phyloP scores from a whole-genome alignment of 2,888 invertebrate species.

The Stenotaenia linearis region DNA sequence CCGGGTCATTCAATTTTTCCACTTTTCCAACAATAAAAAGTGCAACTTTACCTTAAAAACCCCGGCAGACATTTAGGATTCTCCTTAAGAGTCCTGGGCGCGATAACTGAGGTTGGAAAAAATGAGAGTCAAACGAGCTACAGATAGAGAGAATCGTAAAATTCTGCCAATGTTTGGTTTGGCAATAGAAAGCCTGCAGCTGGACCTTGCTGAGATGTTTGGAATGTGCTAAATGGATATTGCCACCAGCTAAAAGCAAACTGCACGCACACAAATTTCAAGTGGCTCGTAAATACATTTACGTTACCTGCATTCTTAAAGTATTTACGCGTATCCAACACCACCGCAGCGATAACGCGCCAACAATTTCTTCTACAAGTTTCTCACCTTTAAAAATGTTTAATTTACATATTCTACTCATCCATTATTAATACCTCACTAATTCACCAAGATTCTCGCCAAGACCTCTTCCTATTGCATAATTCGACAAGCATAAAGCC shows the following conservation, averaged over 20 bases:
- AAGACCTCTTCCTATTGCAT: background rate
- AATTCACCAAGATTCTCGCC: background rate
- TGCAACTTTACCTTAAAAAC: background rate
- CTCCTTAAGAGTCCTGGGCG: background rate
- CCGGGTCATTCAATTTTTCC: background rate
- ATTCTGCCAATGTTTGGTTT: constrained; percentile 4
- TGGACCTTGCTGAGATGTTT: background rate
- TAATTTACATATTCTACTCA: background rate
- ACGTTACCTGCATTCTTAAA: background rate
- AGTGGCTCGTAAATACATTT: background rate
- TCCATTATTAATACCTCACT: background rate
- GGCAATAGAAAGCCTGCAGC: background rate
- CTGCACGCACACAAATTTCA: background rate
- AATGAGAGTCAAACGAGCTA: background rate
- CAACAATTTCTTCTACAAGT: background rate
- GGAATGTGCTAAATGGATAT: constrained; percentile 4
- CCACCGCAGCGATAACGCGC: no score
- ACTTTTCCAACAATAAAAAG: background rate
- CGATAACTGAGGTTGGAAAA: background rate
- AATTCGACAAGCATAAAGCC: background rate
- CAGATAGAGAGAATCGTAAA: background rate
- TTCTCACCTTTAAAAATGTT: background rate
- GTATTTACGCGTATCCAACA: no score
- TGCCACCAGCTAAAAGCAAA: constrained; percentile 4
- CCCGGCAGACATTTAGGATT: background rate